Base-by-base conservation (phyloP, 2,797 vertebrate species). In the Sebastes trivittatus region DNA sequence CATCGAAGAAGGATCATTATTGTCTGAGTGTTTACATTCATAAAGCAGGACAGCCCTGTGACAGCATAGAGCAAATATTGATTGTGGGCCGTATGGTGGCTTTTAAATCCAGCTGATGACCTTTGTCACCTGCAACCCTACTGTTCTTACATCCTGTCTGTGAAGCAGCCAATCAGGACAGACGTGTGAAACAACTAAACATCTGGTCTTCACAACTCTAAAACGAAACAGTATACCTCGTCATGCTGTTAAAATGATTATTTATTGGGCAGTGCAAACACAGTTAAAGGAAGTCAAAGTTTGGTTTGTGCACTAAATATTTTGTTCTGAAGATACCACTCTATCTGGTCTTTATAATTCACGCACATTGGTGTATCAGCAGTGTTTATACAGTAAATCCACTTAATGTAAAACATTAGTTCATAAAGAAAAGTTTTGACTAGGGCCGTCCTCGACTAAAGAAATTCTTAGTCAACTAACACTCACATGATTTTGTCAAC, bases 31-130 rank as follows among this genome's bases (percentile, higher is more conserved):
- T 86, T 83, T 83, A 74, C 38, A 62, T 68, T 79, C 56, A 78
- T 67, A 59, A 38, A 58, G 67, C 65, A 22, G 71, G 75, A 71
- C 72, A 22, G 36, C 70, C 29, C 52, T 23, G 70, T 66, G 71
- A 77, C 76, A 52, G 56, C 29, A 64, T n/a, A 62, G 60, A 58
- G 70, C 80, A 77, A 78, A 80, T 85, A 89, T 89, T 83, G 87
- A 85, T 86, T 49, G 78, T 65, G 75, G 64, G 36, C 69, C 0
- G 10, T 20, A 76, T 29, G 58, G 38, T 38, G 2, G 29, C 27
- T 72, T 80, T 88, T 77, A 71, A 84, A 83, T 82, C 64, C 65
- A 61, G 55, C 61, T 77, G 25, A 78, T 71, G 78, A 82, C 75
- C 80, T 80, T 75, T 80, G 65, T 82, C 74, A 72, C 73, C 60